Evolutionary conservation across 2,113 vertebrate genomes (phyloP).

Genomic region (Thamnaconus septentrionalis): DNA sequence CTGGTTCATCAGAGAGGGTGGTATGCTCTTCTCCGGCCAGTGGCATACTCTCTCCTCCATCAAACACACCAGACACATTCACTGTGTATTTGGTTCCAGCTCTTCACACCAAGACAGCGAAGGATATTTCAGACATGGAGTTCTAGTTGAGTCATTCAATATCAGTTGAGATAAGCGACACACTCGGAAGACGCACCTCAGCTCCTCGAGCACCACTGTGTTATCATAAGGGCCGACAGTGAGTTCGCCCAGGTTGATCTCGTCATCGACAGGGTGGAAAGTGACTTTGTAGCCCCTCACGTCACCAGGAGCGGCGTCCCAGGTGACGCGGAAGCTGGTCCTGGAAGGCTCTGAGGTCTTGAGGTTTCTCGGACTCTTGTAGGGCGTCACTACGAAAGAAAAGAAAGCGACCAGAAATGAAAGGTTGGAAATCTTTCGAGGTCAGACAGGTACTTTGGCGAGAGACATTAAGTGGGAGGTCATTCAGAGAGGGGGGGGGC

Average conservation of each 20-base stretch:
- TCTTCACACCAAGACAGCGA: constrained; percentile 67
- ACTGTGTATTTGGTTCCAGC: constrained; percentile 94
- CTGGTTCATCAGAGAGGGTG: constrained; percentile 86
- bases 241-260: constrained; percentile 84
- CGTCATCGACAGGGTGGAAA: constrained; percentile 85
- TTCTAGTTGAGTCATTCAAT: background rate
- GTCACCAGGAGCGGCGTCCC: constrained; percentile 90
- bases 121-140: background rate
- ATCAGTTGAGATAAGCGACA: background rate
- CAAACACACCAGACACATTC: constrained; percentile 95
- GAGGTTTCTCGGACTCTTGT: constrained; percentile 91
- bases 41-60: constrained; percentile 92
- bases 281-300: constrained; percentile 94
- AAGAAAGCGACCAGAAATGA: background rate
- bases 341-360: constrained; percentile 92
- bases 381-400: constrained; percentile 83
- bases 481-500: no score
- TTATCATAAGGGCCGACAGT: constrained; percentile 92
- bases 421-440: background rate
- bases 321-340: constrained; percentile 95
- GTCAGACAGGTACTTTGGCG: no score
- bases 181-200: constrained; percentile 80
- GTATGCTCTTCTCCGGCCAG: constrained; percentile 96
- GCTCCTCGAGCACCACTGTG: constrained; percentile 95
- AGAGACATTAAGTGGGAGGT: no score